phyloP scores from a whole-genome alignment of 2,113 vertebrate genomes.

The Desmodus rotundus region DNA sequence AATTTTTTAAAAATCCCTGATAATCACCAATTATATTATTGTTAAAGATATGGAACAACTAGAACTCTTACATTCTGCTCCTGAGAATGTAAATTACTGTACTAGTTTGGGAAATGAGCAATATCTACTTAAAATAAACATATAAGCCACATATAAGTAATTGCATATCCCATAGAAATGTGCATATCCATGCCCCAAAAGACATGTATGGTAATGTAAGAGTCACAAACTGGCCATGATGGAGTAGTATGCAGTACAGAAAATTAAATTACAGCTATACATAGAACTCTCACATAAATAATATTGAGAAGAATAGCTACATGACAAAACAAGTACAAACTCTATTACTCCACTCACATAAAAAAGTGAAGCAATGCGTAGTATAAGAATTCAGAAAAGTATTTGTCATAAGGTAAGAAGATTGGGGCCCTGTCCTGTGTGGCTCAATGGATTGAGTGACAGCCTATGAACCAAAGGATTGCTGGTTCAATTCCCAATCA shows the following conservation, averaged over 20 bases:
- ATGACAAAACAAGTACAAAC: not conserved
- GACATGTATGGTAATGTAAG: not conserved
- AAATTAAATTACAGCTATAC: not conserved
- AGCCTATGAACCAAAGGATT: no score
- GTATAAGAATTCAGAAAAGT: not conserved
- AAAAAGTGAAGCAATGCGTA: not conserved
- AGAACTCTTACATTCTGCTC: not conserved
- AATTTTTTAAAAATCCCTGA: not conserved
- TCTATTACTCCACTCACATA: not conserved
- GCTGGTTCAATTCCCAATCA: no score
- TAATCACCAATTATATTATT: not conserved
- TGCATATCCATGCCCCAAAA: not conserved
- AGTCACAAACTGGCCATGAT: not conserved
- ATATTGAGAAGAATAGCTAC: not conserved
- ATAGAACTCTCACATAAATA: not conserved
- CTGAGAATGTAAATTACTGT: not conserved
- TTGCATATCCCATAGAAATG: not conserved
- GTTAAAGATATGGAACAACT: not conserved
- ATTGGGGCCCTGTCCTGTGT: not conserved
- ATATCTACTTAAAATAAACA: not conserved
- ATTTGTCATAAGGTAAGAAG: not conserved
- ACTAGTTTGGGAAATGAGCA: not conserved
- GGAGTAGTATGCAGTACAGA: not conserved
- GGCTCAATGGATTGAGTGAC: no score
- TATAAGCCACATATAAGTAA: not conserved